A percentile compares a stretch with the other conserved stretches of the same genome.
These are phyloP conservation scores for Drosophila paracracens DNA, from an alignment of 2,888 invertebrate genomes.

Conservation along the genomic window DNA sequence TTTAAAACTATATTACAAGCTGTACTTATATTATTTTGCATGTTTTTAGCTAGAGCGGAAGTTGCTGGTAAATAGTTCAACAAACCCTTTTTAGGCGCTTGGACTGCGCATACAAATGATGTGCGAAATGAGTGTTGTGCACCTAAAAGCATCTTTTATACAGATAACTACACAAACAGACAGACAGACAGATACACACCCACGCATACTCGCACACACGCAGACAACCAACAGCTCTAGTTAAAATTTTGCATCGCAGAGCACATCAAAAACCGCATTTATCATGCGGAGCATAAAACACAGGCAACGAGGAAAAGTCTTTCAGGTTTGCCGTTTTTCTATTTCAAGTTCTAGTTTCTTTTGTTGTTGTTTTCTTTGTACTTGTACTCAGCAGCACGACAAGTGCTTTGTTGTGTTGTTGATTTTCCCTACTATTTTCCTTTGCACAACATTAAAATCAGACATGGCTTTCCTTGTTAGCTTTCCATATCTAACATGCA, in stretches of 20 bases:
- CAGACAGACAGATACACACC: not conserved
- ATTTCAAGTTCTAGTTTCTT: conserved; percentile 38
- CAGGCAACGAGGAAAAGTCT: conserved; percentile 51
- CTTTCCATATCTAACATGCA: not conserved
- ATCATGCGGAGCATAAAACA: conserved; percentile 59
- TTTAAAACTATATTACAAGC: not conserved
- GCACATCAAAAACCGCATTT: conserved; percentile 67
- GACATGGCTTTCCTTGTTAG: not conserved
- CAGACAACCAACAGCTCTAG: conserved; percentile 18
- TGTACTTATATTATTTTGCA: not conserved
- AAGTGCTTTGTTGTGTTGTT: conserved; percentile 36
- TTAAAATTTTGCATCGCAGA: conserved; percentile 22
- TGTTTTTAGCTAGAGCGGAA: not conserved
- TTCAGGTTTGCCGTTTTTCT: conserved; percentile 31
- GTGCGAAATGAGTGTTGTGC: conserved; percentile 37
- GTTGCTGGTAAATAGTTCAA: conserved; percentile 27
- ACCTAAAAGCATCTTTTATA: conserved; percentile 46
- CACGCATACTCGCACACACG: conserved; percentile 14
- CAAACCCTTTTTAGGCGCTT: conserved; percentile 30
- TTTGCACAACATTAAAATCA: conserved; percentile 22
- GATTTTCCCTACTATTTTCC: conserved; percentile 10
- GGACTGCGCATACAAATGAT: conserved; percentile 35
- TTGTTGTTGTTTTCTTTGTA: conserved; percentile 14
- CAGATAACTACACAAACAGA: not conserved
- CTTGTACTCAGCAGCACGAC: conserved; percentile 14